Evolutionary conservation across 2,888 invertebrate genomes (phyloP).

Genomic region (Macropis europaea): DNA sequence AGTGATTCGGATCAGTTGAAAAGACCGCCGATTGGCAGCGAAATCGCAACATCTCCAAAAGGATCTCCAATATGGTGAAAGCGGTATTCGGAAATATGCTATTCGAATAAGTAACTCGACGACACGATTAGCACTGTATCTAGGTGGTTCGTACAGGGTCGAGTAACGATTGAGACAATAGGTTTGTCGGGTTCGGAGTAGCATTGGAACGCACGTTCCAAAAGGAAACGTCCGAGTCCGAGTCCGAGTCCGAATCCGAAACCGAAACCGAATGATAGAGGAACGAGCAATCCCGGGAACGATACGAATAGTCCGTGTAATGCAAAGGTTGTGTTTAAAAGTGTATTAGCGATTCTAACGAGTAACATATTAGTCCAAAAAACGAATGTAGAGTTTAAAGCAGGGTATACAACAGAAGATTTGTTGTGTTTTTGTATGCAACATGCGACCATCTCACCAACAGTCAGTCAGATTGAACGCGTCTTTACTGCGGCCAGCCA

Average conservation of each 20-base stretch:
- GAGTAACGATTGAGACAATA: neutral
- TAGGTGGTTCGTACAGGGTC: neutral
- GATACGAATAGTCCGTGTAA: slow-evolving; percentile 2
- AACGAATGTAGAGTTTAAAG: slow-evolving; percentile 65
- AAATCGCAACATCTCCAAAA: slow-evolving; percentile 17
- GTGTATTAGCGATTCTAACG: slow-evolving; percentile 48
- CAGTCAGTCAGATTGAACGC: slow-evolving; percentile 99
- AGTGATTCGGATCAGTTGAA: slow-evolving; percentile 18
- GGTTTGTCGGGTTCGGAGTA: neutral
- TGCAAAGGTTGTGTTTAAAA: slow-evolving; percentile 24
- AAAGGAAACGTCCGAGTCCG: slow-evolving; percentile 30
- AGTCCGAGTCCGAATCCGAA: too few species aligned
- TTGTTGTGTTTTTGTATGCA: slow-evolving; percentile 80
- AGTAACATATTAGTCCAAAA: slow-evolving; percentile 52
- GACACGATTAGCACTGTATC: slow-evolving; percentile 2
- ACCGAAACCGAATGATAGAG: slow-evolving; percentile 26
- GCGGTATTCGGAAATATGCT: slow-evolving; percentile 8
- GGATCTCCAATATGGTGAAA: slow-evolving; percentile 26
- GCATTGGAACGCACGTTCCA: neutral
- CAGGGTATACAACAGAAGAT: slow-evolving; percentile 77
- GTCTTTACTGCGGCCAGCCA: slow-evolving; percentile 97
- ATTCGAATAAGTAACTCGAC: slow-evolving; percentile 27
- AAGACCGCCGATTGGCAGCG: slow-evolving; percentile 26
- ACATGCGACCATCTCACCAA: slow-evolving; percentile 79
- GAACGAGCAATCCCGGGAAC: neutral